Conservation (phyloP, 2,888 invertebrate genomes). For the Carcina quercana region DNA sequence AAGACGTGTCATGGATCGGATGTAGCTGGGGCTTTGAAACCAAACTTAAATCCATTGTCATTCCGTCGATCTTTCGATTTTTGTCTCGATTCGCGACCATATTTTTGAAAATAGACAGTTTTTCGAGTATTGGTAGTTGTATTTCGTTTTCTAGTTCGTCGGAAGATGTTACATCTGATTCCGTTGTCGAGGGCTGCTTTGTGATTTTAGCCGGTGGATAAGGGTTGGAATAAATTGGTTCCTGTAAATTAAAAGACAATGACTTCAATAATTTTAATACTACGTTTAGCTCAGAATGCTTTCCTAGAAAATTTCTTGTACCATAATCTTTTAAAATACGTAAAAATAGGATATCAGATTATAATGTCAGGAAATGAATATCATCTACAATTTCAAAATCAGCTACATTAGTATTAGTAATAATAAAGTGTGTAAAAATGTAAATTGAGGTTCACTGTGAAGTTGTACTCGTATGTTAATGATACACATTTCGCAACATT, state of each 20-base stretch:
- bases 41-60: slow-evolving; percentile 27
- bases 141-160: slow-evolving; percentile 37
- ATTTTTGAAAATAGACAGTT: slow-evolving; percentile 54
- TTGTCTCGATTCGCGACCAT: slow-evolving; percentile 37
- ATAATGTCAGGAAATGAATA: no score
- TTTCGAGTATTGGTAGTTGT: slow-evolving; percentile 41
- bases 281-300: no score
- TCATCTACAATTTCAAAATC: no score
- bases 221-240: slow-evolving; percentile 36
- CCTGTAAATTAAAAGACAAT: slow-evolving; percentile 31
- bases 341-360: no score
- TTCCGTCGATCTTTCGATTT: slow-evolving; percentile 14
- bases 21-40: slow-evolving; percentile 50
- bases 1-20: slow-evolving; percentile 44
- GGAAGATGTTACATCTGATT: slow-evolving; percentile 13
- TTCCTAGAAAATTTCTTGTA: no score
- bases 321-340: no score
- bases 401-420: no score
- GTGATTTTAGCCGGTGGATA: slow-evolving; percentile 15
- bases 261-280: no score
- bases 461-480: no score
- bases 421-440: no score
- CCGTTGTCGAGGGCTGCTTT: slow-evolving; percentile 14
- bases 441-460: no score
- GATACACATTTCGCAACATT: no score